Conservation (phyloP, 2,113 vertebrate genomes). For the Platysteira castanea region DNA sequence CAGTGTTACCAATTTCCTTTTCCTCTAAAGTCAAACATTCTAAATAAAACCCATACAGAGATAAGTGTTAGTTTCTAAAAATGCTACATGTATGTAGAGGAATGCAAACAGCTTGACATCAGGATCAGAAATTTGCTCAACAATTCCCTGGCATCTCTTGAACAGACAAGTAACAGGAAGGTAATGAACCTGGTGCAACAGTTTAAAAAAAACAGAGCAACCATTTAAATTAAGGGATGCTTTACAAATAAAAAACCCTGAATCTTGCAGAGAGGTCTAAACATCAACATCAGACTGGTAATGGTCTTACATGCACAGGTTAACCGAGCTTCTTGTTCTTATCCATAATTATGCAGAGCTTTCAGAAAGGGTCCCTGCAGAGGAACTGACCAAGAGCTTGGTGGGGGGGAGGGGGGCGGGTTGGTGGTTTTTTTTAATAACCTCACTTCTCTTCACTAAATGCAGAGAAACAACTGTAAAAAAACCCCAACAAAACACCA, state of each 20-base stretch:
- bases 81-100: background rate
- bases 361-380: background rate
- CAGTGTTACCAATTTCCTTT: background rate
- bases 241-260: background rate
- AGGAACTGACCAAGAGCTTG: background rate
- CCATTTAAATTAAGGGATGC: background rate
- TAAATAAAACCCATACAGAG: background rate
- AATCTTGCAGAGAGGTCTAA: background rate
- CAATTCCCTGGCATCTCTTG: background rate
- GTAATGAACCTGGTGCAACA: background rate
- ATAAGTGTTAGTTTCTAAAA: background rate
- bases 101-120: background rate
- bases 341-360: background rate
- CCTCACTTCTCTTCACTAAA: background rate
- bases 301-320: background rate
- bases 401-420: fast-evolving
- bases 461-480: background rate
- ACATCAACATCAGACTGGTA: background rate
- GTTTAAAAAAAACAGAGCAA: background rate
- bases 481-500: background rate
- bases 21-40: background rate
- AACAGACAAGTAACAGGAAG: background rate
- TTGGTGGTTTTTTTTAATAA: background rate
- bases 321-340: background rate
- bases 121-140: background rate